These are phyloP conservation scores for Amblyjoppa fuscipennis DNA, from an alignment of 2,888 invertebrate species.

Conservation along the genomic window DNA sequence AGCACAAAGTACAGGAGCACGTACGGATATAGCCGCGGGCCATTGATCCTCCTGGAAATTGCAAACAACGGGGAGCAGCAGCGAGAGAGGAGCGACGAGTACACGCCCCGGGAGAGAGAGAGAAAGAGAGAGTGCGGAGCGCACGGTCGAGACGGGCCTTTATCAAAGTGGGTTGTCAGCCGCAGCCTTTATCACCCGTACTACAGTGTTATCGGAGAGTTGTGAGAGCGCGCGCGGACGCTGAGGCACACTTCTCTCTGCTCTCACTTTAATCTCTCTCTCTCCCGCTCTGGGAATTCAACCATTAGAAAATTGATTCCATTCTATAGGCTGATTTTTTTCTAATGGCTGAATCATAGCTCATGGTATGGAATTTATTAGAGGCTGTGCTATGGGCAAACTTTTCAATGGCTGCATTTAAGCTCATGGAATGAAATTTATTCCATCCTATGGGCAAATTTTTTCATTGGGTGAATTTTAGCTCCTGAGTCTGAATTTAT, in stretches of 20 bases:
- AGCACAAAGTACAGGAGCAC: constrained; percentile 43
- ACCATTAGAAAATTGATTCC: too few species aligned
- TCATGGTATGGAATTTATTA: too few species aligned
- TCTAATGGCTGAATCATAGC: too few species aligned
- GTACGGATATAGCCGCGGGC: constrained; percentile 64
- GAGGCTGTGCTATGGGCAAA: too few species aligned
- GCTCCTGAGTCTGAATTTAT: too few species aligned
- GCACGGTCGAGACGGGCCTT: constrained; percentile 72
- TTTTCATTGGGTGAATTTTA: too few species aligned
- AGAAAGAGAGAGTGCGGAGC: constrained; percentile 5
- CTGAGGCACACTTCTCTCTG: constrained; percentile 3
- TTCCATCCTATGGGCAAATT: too few species aligned
- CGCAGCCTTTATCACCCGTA: constrained; percentile 79
- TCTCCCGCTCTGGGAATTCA: too few species aligned
- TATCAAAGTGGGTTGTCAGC: constrained; percentile 82
- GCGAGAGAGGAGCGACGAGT: constrained; percentile 63
- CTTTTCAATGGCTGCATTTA: too few species aligned
- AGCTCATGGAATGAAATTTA: too few species aligned
- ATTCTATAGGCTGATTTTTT: too few species aligned
- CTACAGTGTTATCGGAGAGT: constrained; percentile 61
- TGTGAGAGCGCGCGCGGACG: constrained; percentile 47
- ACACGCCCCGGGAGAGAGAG: constrained; percentile 6
- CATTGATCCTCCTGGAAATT: constrained; percentile 77
- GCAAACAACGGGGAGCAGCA: constrained; percentile 73
- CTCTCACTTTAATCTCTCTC: not conserved